A percentile compares a stretch with the other conserved stretches of the same genome.
These are phyloP conservation scores for Solenopsis invicta DNA, from an alignment of 1,140 invertebrate genomes.

Conservation along the genomic window DNA sequence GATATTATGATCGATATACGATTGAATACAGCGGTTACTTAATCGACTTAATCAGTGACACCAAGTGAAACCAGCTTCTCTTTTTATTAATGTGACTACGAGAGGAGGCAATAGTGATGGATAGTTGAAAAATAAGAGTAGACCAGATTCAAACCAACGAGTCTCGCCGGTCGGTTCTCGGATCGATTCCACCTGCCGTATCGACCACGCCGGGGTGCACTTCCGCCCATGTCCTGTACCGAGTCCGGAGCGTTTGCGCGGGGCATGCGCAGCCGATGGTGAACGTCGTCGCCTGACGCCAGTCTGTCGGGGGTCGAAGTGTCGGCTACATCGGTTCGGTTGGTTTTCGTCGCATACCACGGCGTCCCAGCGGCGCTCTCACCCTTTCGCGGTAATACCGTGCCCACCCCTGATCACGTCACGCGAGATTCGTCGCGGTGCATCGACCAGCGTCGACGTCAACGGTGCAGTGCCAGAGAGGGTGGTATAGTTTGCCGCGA, in stretches of 20 bases:
- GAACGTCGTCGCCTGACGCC: slow-evolving; percentile 79
- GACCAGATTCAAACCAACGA: slow-evolving; percentile 73
- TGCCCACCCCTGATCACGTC: slow-evolving; percentile 16
- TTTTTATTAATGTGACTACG: neutral
- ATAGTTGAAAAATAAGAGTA: neutral
- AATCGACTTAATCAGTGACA: neutral
- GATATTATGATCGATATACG: neutral
- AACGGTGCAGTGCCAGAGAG: slow-evolving; percentile 58
- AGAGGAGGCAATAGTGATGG: slow-evolving; percentile 1
- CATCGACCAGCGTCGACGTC: slow-evolving; percentile 45
- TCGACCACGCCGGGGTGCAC: slow-evolving; percentile 80
- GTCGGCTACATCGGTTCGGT: slow-evolving; percentile 81
- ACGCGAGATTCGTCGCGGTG: slow-evolving; percentile 25
- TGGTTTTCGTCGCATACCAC: slow-evolving; percentile 55
- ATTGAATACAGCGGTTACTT: no score
- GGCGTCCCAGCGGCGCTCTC: slow-evolving; percentile 45
- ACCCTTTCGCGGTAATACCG: slow-evolving; percentile 23
- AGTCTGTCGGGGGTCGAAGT: slow-evolving; percentile 86
- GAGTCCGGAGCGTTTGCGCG: slow-evolving; percentile 67
- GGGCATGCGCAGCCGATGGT: slow-evolving; percentile 81
- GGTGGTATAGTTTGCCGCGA: slow-evolving; percentile 39
- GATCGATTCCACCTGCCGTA: slow-evolving; percentile 78
- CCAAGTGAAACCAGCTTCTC: neutral
- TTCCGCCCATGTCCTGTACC: slow-evolving; percentile 79
- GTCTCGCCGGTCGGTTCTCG: slow-evolving; percentile 21